Evolutionary conservation across 2,888 invertebrate genomes (phyloP).

Genomic region (Hypomecis punctinalis): DNA sequence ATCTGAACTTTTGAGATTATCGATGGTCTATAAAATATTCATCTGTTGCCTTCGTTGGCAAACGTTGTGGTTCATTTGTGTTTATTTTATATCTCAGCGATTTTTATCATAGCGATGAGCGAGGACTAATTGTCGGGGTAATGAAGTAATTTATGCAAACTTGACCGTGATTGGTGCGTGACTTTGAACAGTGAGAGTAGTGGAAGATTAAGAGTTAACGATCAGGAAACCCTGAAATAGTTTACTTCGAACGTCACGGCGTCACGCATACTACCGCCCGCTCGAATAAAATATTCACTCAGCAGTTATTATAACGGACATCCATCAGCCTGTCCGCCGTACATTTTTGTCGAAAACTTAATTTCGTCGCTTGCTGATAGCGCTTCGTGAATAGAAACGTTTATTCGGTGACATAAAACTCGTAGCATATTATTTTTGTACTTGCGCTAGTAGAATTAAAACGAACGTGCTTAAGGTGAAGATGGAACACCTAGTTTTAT

Average conservation of each 20-base stretch:
- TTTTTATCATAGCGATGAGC: conserved; percentile 10
- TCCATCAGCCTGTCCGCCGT: conserved; percentile 76
- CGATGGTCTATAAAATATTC: conserved; percentile 36
- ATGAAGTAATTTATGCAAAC: conserved; percentile 53
- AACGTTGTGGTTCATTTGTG: not conserved
- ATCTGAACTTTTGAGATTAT: conserved; percentile 48
- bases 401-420: conserved; percentile 44
- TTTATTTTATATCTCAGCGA: not conserved
- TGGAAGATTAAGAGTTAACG: conserved; percentile 71
- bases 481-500: too few relatives aligned
- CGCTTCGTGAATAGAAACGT: conserved; percentile 38
- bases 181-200: conserved; percentile 64
- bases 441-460: not conserved
- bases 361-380: conserved; percentile 64
- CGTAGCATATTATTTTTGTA: conserved; percentile 38
- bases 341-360: conserved; percentile 75
- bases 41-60: conserved; percentile 9
- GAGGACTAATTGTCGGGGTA: conserved; percentile 19
- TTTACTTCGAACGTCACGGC: conserved; percentile 68
- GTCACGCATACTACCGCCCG: conserved; percentile 68
- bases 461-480: too few relatives aligned
- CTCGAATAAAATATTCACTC: conserved; percentile 76
- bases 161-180: conserved; percentile 62
- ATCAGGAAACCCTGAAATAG: conserved; percentile 71
- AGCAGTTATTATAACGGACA: conserved; percentile 73